Conservation (phyloP, 2,797 vertebrate species). For the Smutsia gigantea region DNA sequence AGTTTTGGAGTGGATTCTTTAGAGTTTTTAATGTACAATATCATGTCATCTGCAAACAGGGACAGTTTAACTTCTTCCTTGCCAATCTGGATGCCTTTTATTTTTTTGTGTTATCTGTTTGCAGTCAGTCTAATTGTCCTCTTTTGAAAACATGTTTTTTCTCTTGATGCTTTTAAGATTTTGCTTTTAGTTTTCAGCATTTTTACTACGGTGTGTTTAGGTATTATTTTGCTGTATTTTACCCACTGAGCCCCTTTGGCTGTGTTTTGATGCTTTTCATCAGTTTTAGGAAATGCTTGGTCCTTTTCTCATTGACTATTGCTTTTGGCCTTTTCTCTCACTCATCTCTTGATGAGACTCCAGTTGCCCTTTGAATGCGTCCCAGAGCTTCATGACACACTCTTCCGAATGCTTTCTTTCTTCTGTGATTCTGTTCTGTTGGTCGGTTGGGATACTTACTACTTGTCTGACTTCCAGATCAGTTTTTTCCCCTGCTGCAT, state of each 20-base stretch:
- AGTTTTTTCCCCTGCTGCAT: background rate
- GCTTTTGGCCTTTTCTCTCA: background rate
- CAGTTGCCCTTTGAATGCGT: background rate
- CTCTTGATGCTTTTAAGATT: background rate
- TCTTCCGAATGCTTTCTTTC: background rate
- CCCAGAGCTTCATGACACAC: background rate
- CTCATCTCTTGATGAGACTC: background rate
- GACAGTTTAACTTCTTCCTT: too few species aligned
- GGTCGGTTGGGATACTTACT: background rate
- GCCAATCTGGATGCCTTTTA: too few species aligned
- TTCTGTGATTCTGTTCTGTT: background rate
- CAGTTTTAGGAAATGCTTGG: background rate
- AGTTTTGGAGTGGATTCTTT: too few species aligned
- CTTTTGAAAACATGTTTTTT: background rate
- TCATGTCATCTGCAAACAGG: too few species aligned
- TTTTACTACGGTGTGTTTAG: background rate
- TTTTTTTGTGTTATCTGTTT: too few species aligned
- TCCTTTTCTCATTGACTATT: background rate
- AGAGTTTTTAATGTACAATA: too few species aligned
- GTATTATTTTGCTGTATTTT: background rate
- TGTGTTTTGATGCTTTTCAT: background rate
- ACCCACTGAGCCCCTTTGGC: background rate
- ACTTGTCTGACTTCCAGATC: background rate
- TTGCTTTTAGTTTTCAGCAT: background rate
- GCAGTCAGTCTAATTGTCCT: background rate